Evolutionary conservation across 2,888 invertebrate genomes (phyloP).

Genomic region (Mycalesis mineus): DNA sequence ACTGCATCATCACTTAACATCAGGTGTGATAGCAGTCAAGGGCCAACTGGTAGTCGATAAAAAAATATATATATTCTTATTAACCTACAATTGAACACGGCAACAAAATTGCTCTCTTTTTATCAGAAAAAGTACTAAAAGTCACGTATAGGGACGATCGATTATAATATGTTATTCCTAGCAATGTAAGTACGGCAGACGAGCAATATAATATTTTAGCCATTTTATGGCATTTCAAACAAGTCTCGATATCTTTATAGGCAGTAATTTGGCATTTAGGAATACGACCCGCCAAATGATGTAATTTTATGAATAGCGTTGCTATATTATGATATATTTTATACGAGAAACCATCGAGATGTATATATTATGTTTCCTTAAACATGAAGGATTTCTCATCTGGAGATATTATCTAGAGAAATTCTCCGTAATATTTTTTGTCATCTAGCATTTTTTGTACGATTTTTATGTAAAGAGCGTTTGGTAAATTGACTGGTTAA

Average conservation of each 20-base stretch:
- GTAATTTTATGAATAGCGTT: slow-evolving; percentile 1
- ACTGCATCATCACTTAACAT: no score
- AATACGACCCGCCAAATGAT: slow-evolving; percentile 4
- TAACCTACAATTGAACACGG: not conserved
- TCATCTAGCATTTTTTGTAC: no score
- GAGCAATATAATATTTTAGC: slow-evolving; percentile 11
- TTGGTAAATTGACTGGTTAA: no score
- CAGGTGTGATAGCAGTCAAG: no score
- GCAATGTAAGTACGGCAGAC: not conserved
- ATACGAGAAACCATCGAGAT: slow-evolving; percentile 4
- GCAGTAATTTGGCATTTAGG: slow-evolving; percentile 4
- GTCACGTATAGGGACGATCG: not conserved
- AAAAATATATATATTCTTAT: no score
- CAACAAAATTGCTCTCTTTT: not conserved
- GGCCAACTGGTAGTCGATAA: no score
- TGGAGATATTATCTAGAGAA: no score
- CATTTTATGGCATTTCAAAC: slow-evolving; percentile 14
- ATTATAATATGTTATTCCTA: not conserved
- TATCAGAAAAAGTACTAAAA: not conserved
- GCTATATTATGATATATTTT: not conserved
- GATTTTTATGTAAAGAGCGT: no score
- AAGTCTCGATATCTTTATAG: slow-evolving; percentile 6
- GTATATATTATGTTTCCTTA: not conserved
- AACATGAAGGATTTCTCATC: not conserved
- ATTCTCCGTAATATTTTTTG: no score